These are phyloP conservation scores for Gonatopus flavifemur DNA, from an alignment of 1,140 invertebrate species.

Conservation along the genomic window DNA sequence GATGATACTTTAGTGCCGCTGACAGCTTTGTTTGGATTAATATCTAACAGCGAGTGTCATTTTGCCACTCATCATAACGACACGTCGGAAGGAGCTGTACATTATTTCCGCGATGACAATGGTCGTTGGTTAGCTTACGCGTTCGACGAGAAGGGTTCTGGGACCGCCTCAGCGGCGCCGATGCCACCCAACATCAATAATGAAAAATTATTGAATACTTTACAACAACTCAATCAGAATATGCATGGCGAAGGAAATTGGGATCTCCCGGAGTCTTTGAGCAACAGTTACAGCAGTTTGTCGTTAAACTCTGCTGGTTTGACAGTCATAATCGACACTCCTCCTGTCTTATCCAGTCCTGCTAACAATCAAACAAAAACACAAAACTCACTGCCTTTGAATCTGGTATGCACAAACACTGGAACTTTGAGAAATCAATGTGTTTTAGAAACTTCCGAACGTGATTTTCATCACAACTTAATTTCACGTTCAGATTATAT, in stretches of 20 bases:
- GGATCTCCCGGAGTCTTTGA: conserved; percentile 54
- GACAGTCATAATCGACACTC: conserved; percentile 65
- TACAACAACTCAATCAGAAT: conserved; percentile 45
- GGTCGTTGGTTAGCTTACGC: conserved; percentile 80
- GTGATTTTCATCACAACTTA: conserved; percentile 27
- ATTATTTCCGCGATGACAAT: conserved; percentile 77
- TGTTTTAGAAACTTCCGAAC: conserved; percentile 23
- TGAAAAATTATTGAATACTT: conserved; percentile 51
- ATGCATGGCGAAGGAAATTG: conserved; percentile 42
- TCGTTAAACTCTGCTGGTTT: conserved; percentile 62
- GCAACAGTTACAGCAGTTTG: conserved; percentile 60
- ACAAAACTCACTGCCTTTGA: conserved; percentile 38
- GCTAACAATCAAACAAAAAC: conserved; percentile 41
- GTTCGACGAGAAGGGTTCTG: conserved; percentile 76
- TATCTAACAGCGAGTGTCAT: conserved; percentile 63
- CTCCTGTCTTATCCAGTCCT: conserved; percentile 51
- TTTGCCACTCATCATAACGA: conserved; percentile 84
- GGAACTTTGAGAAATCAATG: conserved; percentile 30
- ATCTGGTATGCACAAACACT: conserved; percentile 34
- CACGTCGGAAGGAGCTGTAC: conserved; percentile 83
- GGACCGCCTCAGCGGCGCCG: conserved; percentile 57
- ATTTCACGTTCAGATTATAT: conserved; percentile 28
- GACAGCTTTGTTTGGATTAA: conserved; percentile 45
- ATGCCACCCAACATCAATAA: conserved; percentile 48
- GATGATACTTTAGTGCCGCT: conserved; percentile 41